Conservation (phyloP, 1,140 invertebrate species). For the Bathynomus jamesi region DNA sequence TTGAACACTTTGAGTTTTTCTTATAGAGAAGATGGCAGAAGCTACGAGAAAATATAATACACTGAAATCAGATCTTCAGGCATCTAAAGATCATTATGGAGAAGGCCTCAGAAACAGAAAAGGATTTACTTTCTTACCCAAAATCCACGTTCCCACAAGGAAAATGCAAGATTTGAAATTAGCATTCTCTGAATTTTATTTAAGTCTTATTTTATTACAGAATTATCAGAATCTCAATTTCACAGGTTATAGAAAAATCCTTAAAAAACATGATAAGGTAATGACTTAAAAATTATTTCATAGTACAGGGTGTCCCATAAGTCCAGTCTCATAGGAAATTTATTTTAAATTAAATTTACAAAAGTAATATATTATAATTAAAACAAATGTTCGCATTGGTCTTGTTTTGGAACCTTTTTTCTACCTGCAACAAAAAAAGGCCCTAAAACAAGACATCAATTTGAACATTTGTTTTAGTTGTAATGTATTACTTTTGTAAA, state of each 20-base stretch:
- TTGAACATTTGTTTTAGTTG: too few relatives aligned
- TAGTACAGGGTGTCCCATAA: too few relatives aligned
- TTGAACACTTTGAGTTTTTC: too few relatives aligned
- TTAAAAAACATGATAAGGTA: slow-evolving; percentile 99
- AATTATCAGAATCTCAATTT: slow-evolving; percentile 88
- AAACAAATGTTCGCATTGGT: too few relatives aligned
- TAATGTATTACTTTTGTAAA: too few relatives aligned
- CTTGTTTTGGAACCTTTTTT: too few relatives aligned
- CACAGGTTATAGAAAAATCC: slow-evolving; percentile 97
- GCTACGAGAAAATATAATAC: slow-evolving; percentile 89
- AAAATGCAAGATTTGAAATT: slow-evolving; percentile 92
- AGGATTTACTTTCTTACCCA: slow-evolving; percentile 31
- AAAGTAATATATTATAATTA: too few relatives aligned
- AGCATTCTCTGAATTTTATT: slow-evolving; percentile 98
- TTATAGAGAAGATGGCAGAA: slow-evolving; percentile 96
- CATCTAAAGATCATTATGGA: slow-evolving; percentile 40
- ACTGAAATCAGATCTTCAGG: slow-evolving; percentile 78
- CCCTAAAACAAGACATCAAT: too few relatives aligned
- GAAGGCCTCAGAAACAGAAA: slow-evolving; percentile 32
- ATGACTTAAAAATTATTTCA: too few relatives aligned
- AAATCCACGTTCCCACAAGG: slow-evolving; percentile 36
- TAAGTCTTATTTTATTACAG: slow-evolving; percentile 82
- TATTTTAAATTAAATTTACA: too few relatives aligned
- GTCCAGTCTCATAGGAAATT: too few relatives aligned
- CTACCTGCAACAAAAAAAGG: too few relatives aligned